Base-by-base conservation (phyloP, 2,113 vertebrate species). In the Oncorhynchus tshawytscha region DNA sequence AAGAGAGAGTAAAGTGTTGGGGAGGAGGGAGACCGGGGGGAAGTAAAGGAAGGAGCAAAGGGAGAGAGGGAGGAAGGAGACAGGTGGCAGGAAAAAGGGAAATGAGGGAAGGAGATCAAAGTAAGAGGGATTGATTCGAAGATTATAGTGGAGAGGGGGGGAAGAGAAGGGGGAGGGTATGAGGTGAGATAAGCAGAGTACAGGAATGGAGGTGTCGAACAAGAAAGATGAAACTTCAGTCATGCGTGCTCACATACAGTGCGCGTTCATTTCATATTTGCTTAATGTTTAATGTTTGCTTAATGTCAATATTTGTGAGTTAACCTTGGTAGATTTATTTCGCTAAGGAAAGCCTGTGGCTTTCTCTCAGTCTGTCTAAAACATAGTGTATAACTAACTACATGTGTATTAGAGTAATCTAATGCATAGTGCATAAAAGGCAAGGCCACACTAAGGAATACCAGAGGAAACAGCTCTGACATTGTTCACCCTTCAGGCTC, bases 31-130 rank as follows among this genome's bases (percentile, higher is more conserved):
- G 39, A 39, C 39, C 39, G 8, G 8, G 8, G 8, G 39, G 8
- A 39, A 45, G 22, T 27, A 24, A 20, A 11, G 20, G 20, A 24
- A 45, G 22, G 7, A n/a, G 7, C 1, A 64, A 25, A 39, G 24
- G 54, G 74, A 25, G 67, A 45, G 67, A 31, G 67, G 66, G 20
- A 74, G 73, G 73, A 75, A 49, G 20, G 29, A 49, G 45, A 48
- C 29, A 70, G 22, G 39, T 11, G 39, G 9, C 39, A 45, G 39
- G 12, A 11, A 45, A 11, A 45, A 27, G 39, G 24, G 31, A 22
- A 31, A 48, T 18, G 62, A 24, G 6, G 48, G 66, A 77, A 45
- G 78, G 75, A 73, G 51, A 22, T n/a, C 20, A 64, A 64, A 64
- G n/a, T 8, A 64, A 64, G 68, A 51, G 45, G 68, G 11, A 70